Base-by-base conservation (phyloP, 2,797 vertebrate species). In the Lagothrix lagotricha region DNA sequence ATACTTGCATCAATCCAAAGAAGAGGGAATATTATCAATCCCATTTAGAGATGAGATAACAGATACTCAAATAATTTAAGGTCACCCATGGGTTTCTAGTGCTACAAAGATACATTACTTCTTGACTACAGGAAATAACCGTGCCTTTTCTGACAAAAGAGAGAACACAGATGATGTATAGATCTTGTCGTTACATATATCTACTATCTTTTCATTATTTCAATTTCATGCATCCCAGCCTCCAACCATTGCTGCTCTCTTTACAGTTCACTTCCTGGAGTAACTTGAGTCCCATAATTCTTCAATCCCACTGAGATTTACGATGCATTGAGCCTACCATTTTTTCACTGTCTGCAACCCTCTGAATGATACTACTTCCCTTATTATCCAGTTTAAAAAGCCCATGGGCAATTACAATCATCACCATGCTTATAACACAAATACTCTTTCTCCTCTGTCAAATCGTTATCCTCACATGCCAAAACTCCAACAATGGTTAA, bases 31-130 rank as follows among this genome's bases (percentile, higher is more conserved):
- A 87, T 64, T 80, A 86, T 93, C 12, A 67, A 14, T 87, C 64
- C n/a, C 52, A 75, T 41, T 93, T 33, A 79, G 57, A 77, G 46
- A 85, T 85, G 64, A 82, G 8, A 81, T 64, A 93, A 75, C 13
- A 93, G 64, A 48, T 26, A 46, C 36, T 39, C n/a, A 95, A 54
- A 92, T 92, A 77, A 77, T 92, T 75, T 95, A 85, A 96, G 19
- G 14, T 97, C 79, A 88, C 33, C n/a, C 44, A 22, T 77, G 77
- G 36, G 33, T 48, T 28, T 2, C 15, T 96, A 6, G 2, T 90
- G 50, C 20, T 54, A 39, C 52, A 86, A 80, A 92, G 36, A 39
- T 57, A 76, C 36, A 77, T 94, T 58, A 87, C 33, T 58, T 77
- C 72, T 7, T 73, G 61, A 28, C 58, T 50, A 54, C 4, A 92